phyloP scores from a whole-genome alignment of 2,113 vertebrate genomes.

The Xiphophorus couchianus region DNA sequence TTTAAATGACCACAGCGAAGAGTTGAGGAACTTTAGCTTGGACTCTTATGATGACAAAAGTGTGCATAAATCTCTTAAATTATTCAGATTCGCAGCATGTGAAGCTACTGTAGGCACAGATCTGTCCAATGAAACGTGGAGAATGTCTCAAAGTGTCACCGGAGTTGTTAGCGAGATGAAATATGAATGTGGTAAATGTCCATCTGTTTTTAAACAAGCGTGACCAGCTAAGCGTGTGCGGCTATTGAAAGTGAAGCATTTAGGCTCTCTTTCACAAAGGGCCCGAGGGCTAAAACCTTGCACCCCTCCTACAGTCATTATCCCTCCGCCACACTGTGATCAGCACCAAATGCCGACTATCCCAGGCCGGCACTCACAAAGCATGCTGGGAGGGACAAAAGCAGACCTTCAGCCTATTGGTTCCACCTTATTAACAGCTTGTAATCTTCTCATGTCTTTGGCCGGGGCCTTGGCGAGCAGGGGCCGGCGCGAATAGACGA shows the following conservation, averaged over 20 bases:
- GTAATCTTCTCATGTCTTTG: slow-evolving; percentile 96
- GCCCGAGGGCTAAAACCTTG: slow-evolving; percentile 69
- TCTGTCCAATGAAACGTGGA: not conserved
- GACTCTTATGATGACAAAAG: slow-evolving; percentile 8
- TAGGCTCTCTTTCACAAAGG: slow-evolving; percentile 75
- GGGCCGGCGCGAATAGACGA: slow-evolving; percentile 57
- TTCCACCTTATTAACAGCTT: slow-evolving; percentile 98
- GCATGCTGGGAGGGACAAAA: slow-evolving; percentile 85
- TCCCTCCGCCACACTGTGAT: slow-evolving; percentile 67
- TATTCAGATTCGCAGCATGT: not conserved
- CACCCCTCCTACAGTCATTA: slow-evolving; percentile 72
- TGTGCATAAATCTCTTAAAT: not conserved
- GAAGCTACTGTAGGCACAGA: not conserved
- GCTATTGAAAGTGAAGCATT: slow-evolving; percentile 68
- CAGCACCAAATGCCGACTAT: slow-evolving; percentile 85
- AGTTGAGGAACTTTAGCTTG: not conserved
- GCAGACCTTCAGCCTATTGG: slow-evolving; percentile 86
- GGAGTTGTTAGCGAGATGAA: slow-evolving; percentile 53
- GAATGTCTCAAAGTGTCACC: slow-evolving; percentile 39
- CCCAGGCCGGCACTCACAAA: slow-evolving; percentile 89
- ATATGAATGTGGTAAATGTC: slow-evolving; percentile 62
- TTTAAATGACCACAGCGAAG: slow-evolving; percentile 9
- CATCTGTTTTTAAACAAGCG: slow-evolving; percentile 74
- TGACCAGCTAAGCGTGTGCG: slow-evolving; percentile 74
- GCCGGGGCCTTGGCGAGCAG: slow-evolving; percentile 65